phyloP scores from a whole-genome alignment of 2,113 vertebrate genomes.

The Coryphaenoides rupestris region DNA sequence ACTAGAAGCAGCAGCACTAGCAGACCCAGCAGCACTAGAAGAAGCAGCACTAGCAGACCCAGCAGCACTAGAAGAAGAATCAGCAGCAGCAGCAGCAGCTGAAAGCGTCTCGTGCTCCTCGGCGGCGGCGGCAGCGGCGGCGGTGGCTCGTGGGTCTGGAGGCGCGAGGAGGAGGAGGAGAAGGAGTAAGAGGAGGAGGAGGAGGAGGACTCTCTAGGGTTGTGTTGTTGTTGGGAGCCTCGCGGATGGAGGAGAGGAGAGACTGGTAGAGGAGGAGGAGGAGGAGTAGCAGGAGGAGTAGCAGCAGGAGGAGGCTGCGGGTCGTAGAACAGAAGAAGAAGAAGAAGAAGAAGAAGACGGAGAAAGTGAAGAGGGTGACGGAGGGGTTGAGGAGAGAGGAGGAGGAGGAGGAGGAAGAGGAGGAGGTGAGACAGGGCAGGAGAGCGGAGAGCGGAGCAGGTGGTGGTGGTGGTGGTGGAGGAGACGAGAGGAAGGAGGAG shows the following conservation, averaged over 20 bases:
- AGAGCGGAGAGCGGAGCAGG: constrained; percentile 2
- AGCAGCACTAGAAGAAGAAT: constrained; percentile 31
- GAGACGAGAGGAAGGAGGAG: constrained; percentile 1
- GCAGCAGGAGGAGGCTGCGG: constrained; percentile 9
- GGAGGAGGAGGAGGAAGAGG: not conserved
- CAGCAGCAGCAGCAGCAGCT: constrained; percentile 55
- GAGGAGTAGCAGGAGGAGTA: constrained; percentile 18
- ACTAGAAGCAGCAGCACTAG: constrained; percentile 47
- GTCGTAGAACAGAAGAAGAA: not conserved
- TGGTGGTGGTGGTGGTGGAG: not conserved
- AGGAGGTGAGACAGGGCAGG: not conserved
- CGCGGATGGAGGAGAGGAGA: too few species aligned
- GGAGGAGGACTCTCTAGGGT: too few species aligned
- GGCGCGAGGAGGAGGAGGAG: too few species aligned
- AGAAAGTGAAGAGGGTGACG: not conserved
- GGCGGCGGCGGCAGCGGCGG: too few species aligned
- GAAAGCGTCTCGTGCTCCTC: constrained; percentile 33
- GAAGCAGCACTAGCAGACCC: too few species aligned
- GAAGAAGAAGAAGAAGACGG: not conserved
- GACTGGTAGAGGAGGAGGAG: constrained; percentile 29
- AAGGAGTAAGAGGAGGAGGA: too few species aligned
- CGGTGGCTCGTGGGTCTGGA: too few species aligned
- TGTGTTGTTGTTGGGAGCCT: too few species aligned
- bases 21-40: constrained; percentile 44
- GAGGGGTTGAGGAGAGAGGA: not conserved